Percentiles rank a stretch among this genome's conserved stretches.
Evolutionary conservation across 1,140 invertebrate genomes (phyloP).

Genomic region (Meloidogyne chitwoodi): DNA sequence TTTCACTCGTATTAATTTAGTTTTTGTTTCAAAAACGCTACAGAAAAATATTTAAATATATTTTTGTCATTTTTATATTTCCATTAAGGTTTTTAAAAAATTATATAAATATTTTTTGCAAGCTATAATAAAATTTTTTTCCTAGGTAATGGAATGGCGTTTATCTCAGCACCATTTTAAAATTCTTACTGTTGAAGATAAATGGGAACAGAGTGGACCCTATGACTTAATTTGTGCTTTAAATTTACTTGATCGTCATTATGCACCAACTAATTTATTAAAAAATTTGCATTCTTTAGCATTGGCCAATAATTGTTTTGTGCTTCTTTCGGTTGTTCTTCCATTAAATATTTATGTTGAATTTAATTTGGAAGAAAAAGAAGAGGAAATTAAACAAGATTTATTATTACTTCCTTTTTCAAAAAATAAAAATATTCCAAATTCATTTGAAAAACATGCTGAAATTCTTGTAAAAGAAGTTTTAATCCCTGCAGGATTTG

Average conservation of each 20-base stretch:
- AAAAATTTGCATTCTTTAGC: conserved; percentile 35
- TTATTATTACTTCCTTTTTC: background rate
- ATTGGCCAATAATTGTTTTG: conserved; percentile 64
- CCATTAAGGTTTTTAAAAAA: no score
- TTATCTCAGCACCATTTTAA: conserved; percentile 63
- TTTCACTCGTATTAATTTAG: no score
- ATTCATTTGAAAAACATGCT: conserved; percentile 30
- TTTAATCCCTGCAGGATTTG: conserved; percentile 70
- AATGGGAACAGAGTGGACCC: conserved; percentile 67
- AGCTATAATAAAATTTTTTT: no score
- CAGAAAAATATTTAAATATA: no score
- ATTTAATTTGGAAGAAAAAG: conserved; percentile 58
- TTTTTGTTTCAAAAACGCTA: no score
- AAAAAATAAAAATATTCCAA: background rate
- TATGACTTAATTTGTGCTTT: conserved; percentile 79
- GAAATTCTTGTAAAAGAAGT: conserved; percentile 68
- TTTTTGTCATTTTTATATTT: no score
- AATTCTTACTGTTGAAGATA: conserved; percentile 72
- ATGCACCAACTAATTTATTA: conserved; percentile 73
- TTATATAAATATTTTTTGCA: no score
- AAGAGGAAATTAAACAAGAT: background rate
- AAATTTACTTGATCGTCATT: conserved; percentile 84
- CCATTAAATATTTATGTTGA: conserved; percentile 87
- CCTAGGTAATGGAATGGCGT: conserved; percentile 53
- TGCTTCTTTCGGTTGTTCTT: conserved; percentile 78